Evolutionary conservation across 2,797 vertebrate species (phyloP).

Genomic region (Austrolebias charrua): DNA sequence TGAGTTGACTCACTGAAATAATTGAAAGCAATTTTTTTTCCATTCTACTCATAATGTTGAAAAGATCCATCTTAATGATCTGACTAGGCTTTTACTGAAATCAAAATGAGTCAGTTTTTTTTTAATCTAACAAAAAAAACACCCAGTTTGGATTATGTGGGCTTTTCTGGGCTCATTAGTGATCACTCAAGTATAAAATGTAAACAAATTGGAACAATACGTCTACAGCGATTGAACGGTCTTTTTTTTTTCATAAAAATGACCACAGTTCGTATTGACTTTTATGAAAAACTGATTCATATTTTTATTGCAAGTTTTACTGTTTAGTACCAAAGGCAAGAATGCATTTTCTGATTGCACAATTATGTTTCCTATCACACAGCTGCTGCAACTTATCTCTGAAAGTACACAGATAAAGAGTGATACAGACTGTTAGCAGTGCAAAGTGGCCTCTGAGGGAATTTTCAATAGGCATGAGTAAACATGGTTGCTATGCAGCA

Average conservation of each 20-base stretch:
- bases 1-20: slow-evolving; percentile 9
- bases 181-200: slow-evolving; percentile 12
- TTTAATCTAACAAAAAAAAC: slow-evolving; percentile 17
- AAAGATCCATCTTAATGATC: slow-evolving; percentile 22
- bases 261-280: neutral
- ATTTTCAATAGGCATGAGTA: slow-evolving; percentile 45
- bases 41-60: slow-evolving; percentile 18
- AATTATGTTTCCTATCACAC: slow-evolving; percentile 51
- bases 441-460: slow-evolving; percentile 20
- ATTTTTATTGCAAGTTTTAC: slow-evolving; percentile 33
- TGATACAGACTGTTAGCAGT: slow-evolving; percentile 26
- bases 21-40: slow-evolving; percentile 29
- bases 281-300: slow-evolving; percentile 16
- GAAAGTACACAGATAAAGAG: slow-evolving; percentile 28
- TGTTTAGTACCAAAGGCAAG: slow-evolving; percentile 19
- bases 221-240: neutral
- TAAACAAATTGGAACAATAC: slow-evolving; percentile 9
- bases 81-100: slow-evolving; percentile 43
- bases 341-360: slow-evolving; percentile 28
- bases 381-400: slow-evolving; percentile 58
- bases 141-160: slow-evolving; percentile 33
- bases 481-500: slow-evolving; percentile 56
- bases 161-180: slow-evolving; percentile 15
- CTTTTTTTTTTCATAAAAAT: slow-evolving; percentile 20
- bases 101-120: slow-evolving; percentile 49